These are phyloP conservation scores for Corythaeola cristata DNA, from an alignment of 2,113 vertebrate genomes.

Conservation along the genomic window DNA sequence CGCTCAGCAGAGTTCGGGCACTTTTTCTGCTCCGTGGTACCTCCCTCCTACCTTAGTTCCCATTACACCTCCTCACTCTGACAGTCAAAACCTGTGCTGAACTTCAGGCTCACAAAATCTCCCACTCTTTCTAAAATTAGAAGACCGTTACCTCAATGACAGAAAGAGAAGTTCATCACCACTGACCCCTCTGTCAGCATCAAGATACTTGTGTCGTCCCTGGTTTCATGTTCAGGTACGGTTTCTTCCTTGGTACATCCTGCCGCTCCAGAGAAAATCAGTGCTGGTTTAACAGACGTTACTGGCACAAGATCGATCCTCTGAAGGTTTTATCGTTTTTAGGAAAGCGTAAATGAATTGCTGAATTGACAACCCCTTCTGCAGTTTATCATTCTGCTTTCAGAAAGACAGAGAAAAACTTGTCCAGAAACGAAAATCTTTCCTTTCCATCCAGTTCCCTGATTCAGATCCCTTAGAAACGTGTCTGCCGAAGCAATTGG, in stretches of 20 bases:
- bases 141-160: not conserved
- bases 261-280: not conserved
- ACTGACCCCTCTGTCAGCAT: not conserved
- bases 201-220: not conserved
- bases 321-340: not conserved
- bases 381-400: not conserved
- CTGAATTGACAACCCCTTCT: not conserved
- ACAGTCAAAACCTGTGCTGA: slow-evolving; percentile 27
- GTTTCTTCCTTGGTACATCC: rapidly evolving
- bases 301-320: not conserved
- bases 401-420: not conserved
- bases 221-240: not conserved
- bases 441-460: not conserved
- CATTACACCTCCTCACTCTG: not conserved
- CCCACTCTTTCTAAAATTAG: slow-evolving; percentile 31
- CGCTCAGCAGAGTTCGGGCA: not conserved
- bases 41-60: not conserved
- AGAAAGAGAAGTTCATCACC: not conserved
- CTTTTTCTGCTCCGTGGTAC: not conserved
- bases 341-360: not conserved
- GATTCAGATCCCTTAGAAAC: not conserved
- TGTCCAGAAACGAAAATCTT: not conserved
- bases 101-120: slow-evolving; percentile 7
- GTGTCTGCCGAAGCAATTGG: not conserved
- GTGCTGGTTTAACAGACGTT: not conserved